Conservation (phyloP, 1,140 invertebrate genomes). For the Drosophila punjabiensis region DNA sequence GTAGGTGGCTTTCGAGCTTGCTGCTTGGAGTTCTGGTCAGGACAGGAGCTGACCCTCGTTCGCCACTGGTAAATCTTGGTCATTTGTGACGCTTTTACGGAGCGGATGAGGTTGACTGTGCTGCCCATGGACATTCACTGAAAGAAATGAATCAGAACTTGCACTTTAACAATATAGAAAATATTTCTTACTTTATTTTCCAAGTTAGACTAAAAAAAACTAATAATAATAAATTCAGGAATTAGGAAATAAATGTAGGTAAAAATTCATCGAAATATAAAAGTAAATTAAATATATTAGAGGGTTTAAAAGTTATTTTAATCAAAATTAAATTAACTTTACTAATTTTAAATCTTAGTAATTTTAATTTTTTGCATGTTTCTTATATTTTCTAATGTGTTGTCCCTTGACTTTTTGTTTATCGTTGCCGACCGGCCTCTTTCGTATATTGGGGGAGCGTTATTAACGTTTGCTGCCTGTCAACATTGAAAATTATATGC, state of each 20-base stretch:
- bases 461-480: constrained; percentile 82
- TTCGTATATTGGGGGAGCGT: constrained; percentile 72
- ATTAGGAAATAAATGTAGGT: no score
- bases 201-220: no score
- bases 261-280: not conserved
- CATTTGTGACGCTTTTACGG: constrained; percentile 77
- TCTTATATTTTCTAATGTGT: constrained; percentile 3
- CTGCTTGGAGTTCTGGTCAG: constrained; percentile 33
- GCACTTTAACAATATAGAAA: not conserved
- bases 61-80: constrained; percentile 66
- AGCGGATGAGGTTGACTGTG: constrained; percentile 21
- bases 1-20: constrained; percentile 31
- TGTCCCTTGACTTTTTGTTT: constrained; percentile 43
- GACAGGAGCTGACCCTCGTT: constrained; percentile 51
- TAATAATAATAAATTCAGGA: no score
- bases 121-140: not conserved
- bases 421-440: constrained; percentile 52
- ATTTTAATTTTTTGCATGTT: no score
- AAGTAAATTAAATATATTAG: no score
- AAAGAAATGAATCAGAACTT: not conserved
- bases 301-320: not conserved
- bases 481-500: constrained; percentile 81
- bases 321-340: not conserved
- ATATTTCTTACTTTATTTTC: not conserved
- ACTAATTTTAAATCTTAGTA: not conserved